phyloP scores from a whole-genome alignment of 2,888 invertebrate genomes.

The Exephanes ischioxanthus region DNA sequence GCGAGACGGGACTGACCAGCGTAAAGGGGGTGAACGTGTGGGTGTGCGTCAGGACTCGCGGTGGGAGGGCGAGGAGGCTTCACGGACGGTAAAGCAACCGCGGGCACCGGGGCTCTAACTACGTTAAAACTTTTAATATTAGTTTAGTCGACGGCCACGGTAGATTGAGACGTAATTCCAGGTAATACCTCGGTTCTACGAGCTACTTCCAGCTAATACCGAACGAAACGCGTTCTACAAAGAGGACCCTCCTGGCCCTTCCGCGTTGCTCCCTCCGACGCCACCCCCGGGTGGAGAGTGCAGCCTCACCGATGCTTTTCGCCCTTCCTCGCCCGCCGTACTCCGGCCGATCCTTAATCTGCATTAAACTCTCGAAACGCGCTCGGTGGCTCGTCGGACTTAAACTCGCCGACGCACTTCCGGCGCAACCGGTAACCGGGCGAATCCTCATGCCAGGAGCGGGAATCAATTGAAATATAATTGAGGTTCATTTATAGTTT shows the following conservation, averaged over 20 bases:
- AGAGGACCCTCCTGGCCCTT: slow-evolving; percentile 77
- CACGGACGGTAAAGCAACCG: slow-evolving; percentile 84
- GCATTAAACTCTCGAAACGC: slow-evolving; percentile 81
- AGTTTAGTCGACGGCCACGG: slow-evolving; percentile 85
- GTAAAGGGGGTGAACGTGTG: slow-evolving; percentile 16
- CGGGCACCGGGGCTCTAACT: slow-evolving; percentile 83
- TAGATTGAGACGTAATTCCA: slow-evolving; percentile 85
- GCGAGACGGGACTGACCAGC: slow-evolving; percentile 43
- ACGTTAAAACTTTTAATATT: slow-evolving; percentile 85
- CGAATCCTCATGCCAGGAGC: slow-evolving; percentile 9
- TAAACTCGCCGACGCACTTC: slow-evolving; percentile 71
- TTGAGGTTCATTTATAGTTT: background rate
- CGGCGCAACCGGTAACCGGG: slow-evolving; percentile 42
- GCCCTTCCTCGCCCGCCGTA: slow-evolving; percentile 59
- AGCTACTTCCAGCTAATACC: slow-evolving; percentile 84
- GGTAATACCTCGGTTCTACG: slow-evolving; percentile 84
- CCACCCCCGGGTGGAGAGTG: background rate
- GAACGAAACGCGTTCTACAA: slow-evolving; percentile 83
- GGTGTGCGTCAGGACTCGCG: slow-evolving; percentile 13
- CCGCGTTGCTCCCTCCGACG: slow-evolving; percentile 47
- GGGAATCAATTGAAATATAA: background rate
- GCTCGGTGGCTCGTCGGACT: slow-evolving; percentile 76
- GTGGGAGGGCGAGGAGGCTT: slow-evolving; percentile 75
- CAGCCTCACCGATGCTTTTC: slow-evolving; percentile 55
- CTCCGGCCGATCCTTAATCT: slow-evolving; percentile 80